Base-by-base conservation (phyloP, 2,888 invertebrate genomes). In the Leptopterna dolabrata region DNA sequence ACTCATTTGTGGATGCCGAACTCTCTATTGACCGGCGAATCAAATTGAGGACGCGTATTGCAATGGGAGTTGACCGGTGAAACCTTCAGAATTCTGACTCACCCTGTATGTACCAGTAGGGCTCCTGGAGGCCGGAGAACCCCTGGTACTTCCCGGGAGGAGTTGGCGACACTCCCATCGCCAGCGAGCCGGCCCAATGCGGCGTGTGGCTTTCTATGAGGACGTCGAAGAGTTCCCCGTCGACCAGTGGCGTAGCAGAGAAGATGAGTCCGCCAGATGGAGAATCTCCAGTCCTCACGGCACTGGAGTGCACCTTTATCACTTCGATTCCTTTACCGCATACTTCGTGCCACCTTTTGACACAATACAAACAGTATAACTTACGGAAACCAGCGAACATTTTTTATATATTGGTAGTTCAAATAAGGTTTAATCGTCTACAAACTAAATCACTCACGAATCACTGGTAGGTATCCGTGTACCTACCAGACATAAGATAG, bases 211-310 rank as follows among this genome's bases (percentile, higher is more conserved):
- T 86, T 88, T 94, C 92, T 85, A 96, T 84, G 30, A 89, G 87
- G 87, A 96, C 95, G 93, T 97, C 97, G 91, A 96, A 97, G 41
- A 96, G 92, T 91, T 97, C 96, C 89, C 96, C 96, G 83, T 94
- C 92, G 47, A 94, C 94, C 27, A 97, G 93, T 24, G 95, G 94
- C 0, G 94, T 93, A 0, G 96, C 94, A 90, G 96, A 96, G 91
- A 96, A 95, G 13, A 96, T 93, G 0, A 97, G 92, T 0, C 94
- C 94, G 89, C 93, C 93, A 0, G 30, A 19, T 13, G 89, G 86
- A n/a, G 87, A 85, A 24, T 88, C 88, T 24, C 55, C 63, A 14
- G 78, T 73, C n/a, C 89, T 87, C 11, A 71, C 19, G 19, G 82
- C 78, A 29, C 76, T 70, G 0, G 85, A 45, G 13, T 73, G 43